These are phyloP conservation scores for Thymelicus sylvestris DNA, from an alignment of 2,888 invertebrate species.

Conservation along the genomic window DNA sequence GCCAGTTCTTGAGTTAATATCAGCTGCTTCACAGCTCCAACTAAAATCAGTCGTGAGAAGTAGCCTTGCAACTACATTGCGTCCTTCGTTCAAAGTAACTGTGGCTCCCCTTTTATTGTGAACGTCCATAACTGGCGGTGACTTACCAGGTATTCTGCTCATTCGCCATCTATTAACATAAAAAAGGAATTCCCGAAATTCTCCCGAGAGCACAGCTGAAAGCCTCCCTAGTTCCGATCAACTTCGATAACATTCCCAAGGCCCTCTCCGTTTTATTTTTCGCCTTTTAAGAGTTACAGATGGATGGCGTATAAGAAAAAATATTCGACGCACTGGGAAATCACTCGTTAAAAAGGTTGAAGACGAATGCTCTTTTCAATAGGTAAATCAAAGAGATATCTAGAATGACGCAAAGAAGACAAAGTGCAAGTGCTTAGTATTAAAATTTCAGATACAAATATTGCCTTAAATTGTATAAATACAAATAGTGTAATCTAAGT, in stretches of 20 bases:
- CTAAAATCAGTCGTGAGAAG: too few species aligned
- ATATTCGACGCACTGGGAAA: conserved; percentile 43
- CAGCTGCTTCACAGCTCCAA: too few species aligned
- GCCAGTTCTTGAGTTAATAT: background rate
- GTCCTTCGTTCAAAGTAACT: too few species aligned
- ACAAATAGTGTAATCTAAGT: too few species aligned
- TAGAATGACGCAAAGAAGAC: conserved; percentile 6
- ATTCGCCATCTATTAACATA: background rate
- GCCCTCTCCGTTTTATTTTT: conserved; percentile 57
- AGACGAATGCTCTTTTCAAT: conserved; percentile 30
- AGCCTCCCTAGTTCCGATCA: conserved; percentile 59
- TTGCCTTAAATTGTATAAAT: too few species aligned
- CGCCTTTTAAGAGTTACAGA: conserved; percentile 44
- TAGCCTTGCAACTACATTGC: too few species aligned
- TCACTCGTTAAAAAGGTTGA: conserved; percentile 47
- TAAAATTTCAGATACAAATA: too few species aligned
- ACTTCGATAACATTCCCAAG: conserved; percentile 59
- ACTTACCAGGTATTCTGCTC: background rate
- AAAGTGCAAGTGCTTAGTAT: too few species aligned
- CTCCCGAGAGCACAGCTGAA: conserved; percentile 58
- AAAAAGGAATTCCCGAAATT: conserved; percentile 40
- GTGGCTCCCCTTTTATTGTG: background rate
- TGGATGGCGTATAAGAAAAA: conserved; percentile 39
- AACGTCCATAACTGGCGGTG: background rate
- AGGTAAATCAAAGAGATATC: conserved; percentile 27